Conservation (phyloP, 2,888 invertebrate species). For the Incurvaria masculella region DNA sequence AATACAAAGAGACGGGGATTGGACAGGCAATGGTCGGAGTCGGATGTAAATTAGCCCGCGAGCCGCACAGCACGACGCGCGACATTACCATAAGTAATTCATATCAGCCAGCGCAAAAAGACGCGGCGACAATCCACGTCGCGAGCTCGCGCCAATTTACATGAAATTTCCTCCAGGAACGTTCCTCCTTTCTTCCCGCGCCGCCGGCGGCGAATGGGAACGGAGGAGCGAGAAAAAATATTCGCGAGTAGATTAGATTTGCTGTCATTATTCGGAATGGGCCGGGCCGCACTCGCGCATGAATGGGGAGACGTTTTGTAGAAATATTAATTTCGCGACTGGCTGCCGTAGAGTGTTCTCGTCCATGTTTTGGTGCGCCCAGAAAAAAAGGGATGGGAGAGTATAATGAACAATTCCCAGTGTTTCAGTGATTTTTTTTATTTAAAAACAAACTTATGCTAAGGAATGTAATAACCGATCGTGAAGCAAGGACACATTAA, state of each 20-base stretch:
- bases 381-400: too few relatives aligned
- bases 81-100: neutral
- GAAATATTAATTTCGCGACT: neutral
- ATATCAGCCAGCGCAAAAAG: neutral
- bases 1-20: too few relatives aligned
- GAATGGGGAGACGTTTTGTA: neutral
- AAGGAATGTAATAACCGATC: too few relatives aligned
- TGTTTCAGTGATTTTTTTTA: too few relatives aligned
- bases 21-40: too few relatives aligned
- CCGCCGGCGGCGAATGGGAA: constrained; percentile 41
- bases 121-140: neutral
- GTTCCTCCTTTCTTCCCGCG: constrained; percentile 32
- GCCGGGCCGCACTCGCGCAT: neutral
- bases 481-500: too few relatives aligned
- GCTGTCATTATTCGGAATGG: constrained; percentile 9
- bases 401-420: too few relatives aligned
- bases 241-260: constrained; percentile 42
- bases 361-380: too few relatives aligned
- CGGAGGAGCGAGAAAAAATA: constrained; percentile 33
- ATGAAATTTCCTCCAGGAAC: constrained; percentile 43
- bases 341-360: too few relatives aligned
- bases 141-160: constrained; percentile 37
- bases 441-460: too few relatives aligned
- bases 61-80: neutral
- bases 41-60: too few relatives aligned